phyloP scores from a whole-genome alignment of 2,113 vertebrate genomes.

The Lutjanus erythropterus region DNA sequence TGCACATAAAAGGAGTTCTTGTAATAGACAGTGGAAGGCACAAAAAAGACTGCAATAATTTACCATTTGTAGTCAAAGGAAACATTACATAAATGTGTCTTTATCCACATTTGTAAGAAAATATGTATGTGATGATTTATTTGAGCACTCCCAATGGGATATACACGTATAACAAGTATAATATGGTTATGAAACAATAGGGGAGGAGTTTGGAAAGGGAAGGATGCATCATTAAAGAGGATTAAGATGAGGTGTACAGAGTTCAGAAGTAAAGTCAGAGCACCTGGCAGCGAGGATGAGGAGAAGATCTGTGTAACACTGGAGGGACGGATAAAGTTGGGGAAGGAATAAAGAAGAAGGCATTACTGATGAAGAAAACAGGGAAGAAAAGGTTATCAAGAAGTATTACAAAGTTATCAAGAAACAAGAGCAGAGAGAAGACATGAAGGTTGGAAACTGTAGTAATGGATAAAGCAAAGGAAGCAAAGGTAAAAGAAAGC shows the following conservation, averaged over 20 bases:
- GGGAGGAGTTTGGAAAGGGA: constrained; percentile 10
- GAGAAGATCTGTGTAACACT: background rate
- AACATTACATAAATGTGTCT: background rate
- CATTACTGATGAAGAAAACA: background rate
- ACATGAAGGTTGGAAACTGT: background rate
- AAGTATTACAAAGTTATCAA: background rate
- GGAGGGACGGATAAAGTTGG: background rate
- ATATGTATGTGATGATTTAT: background rate
- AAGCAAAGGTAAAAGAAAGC: background rate
- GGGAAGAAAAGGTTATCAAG: background rate
- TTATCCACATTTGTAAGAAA: background rate
- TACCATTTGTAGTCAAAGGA: background rate
- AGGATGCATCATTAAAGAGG: background rate
- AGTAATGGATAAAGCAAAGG: no score
- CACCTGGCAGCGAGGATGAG: constrained; percentile 3
- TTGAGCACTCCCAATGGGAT: background rate
- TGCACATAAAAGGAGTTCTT: background rate
- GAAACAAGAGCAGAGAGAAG: background rate
- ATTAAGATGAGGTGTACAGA: background rate
- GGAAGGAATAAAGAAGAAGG: background rate
- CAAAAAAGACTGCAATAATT: background rate
- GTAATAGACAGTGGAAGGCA: background rate
- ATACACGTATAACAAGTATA: background rate
- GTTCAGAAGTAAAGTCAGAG: background rate
- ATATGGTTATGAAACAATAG: background rate